A percentile compares a stretch with the other conserved stretches of the same genome.
phyloP scores from a whole-genome alignment of 2,797 vertebrate genomes.

The Crocidura indochinensis region DNA sequence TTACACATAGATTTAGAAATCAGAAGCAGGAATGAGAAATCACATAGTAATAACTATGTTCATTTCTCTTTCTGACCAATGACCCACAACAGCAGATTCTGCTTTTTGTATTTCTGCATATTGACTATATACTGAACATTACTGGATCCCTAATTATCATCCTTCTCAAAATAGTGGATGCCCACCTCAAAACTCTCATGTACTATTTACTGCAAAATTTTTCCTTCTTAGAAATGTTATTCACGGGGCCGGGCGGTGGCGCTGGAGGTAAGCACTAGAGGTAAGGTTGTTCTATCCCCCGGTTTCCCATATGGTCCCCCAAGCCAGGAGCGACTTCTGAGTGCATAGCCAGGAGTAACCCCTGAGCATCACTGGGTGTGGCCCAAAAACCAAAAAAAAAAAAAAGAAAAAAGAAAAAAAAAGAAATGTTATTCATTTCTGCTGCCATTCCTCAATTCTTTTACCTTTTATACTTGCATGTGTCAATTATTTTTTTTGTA shows the following conservation, averaged over 20 bases:
- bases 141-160: constrained; percentile 64
- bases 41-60: neutral
- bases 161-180: constrained; percentile 34
- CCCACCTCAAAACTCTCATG: constrained; percentile 64
- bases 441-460: constrained; percentile 45
- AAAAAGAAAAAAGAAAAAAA: no score
- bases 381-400: no score
- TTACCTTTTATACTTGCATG: constrained; percentile 34
- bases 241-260: no score
- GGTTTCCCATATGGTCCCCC: no score
- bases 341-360: no score
- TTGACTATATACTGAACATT: constrained; percentile 29
- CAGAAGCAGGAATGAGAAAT: constrained; percentile 25
- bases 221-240: constrained; percentile 42
- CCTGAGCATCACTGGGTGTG: no score
- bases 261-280: no score
- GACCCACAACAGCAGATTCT: no score
- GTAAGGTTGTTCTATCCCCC: no score
- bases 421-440: no score
- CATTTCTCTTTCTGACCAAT: no score
- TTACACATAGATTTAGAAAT: neutral
- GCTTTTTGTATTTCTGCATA: constrained; percentile 36
- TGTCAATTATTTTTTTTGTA: constrained; percentile 23
- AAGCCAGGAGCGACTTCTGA: no score
- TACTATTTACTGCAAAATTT: constrained; percentile 57